phyloP scores from a whole-genome alignment of 1,140 invertebrate species.

The Procambarus clarkii region DNA sequence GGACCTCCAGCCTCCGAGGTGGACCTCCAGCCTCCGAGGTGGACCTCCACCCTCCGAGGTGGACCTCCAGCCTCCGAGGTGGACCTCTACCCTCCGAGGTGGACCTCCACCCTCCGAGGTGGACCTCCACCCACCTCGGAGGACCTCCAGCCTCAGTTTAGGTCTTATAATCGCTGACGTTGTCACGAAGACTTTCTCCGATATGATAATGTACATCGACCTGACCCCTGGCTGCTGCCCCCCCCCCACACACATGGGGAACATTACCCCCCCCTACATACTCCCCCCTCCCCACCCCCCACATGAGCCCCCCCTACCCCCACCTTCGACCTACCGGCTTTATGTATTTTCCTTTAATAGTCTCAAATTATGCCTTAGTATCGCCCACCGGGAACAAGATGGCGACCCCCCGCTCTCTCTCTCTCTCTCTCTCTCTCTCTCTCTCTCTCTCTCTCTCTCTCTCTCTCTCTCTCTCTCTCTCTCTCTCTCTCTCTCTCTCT shows the following conservation, averaged over 20 bases:
- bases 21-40: too few relatives aligned
- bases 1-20: too few relatives aligned
- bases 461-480: too few relatives aligned
- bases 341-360: constrained; percentile 6
- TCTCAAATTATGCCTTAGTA: not conserved
- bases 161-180: not conserved
- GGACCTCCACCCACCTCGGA: too few relatives aligned
- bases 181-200: not conserved
- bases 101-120: not conserved
- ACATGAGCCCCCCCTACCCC: too few relatives aligned
- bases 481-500: too few relatives aligned
- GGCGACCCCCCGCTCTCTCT: too few relatives aligned
- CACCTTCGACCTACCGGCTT: not conserved
- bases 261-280: too few relatives aligned
- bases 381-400: not conserved
- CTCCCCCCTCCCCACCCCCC: too few relatives aligned
- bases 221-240: not conserved
- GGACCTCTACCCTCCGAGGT: not conserved
- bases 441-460: too few relatives aligned
- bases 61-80: not conserved
- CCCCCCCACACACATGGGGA: not conserved
- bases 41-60: not conserved
- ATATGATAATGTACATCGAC: constrained; percentile 1
- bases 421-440: not conserved
- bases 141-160: not conserved